phyloP scores from a whole-genome alignment of 2,113 vertebrate species.

The Pluvianellus socialis region DNA sequence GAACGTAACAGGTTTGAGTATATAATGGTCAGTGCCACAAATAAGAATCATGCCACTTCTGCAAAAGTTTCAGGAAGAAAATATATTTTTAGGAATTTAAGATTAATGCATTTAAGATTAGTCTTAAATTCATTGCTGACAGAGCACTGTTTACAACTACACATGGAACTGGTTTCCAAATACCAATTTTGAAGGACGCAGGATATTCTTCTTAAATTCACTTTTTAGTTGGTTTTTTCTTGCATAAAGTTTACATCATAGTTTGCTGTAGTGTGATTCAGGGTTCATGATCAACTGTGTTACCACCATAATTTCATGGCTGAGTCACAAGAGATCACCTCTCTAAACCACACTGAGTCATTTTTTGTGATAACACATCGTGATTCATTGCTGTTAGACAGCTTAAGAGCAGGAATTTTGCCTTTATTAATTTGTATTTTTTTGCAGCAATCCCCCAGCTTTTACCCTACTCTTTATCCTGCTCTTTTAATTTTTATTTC shows the following conservation, averaged over 20 bases:
- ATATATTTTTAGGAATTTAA: not conserved
- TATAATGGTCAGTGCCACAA: not conserved
- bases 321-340: constrained; percentile 29
- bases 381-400: constrained; percentile 16
- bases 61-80: not conserved
- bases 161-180: not conserved
- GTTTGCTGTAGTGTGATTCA: not conserved
- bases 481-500: not conserved
- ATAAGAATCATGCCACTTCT: not conserved
- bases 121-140: not conserved
- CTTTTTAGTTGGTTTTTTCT: not conserved
- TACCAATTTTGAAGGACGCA: not conserved
- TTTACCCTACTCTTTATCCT: not conserved
- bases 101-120: not conserved
- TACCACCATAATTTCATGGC: not conserved
- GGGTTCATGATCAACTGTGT: not conserved
- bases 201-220: not conserved
- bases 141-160: not conserved
- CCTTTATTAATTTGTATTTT: not conserved
- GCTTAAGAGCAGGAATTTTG: not conserved
- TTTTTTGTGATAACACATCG: not conserved
- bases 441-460: not conserved
- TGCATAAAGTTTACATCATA: not conserved
- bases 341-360: not conserved
- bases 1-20: not conserved